Base-by-base conservation (phyloP, 2,888 invertebrate genomes). In the Apomyelois bistriatella region DNA sequence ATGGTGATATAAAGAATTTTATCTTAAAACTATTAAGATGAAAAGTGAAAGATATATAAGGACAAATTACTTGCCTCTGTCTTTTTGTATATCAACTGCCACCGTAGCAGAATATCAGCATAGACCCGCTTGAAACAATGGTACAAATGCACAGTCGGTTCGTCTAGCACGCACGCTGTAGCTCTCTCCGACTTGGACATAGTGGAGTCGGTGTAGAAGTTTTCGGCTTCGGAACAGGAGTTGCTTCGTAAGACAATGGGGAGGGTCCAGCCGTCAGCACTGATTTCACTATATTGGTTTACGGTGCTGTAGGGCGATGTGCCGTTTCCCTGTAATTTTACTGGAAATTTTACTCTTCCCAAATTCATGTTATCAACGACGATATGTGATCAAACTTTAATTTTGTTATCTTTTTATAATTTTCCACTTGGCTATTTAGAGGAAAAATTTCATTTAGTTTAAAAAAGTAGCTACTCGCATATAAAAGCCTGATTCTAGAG, bases 261-360 rank as follows among this genome's bases (percentile, higher is more conserved):
- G 58, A 95, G 91, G 55, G 93, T 94, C 93, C 95, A 95, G 3
- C 95, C 94, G 67, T 96, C 95, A 0, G 94, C 92, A 58, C 94
- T 93, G 16, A 95, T 94, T 72, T 98, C 96, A 56, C 87, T 91
- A 62, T 85, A 88, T 58, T 90, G 95, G 61, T 96, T 94, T 54
- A 97, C 95, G 5, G 98, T 98, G 76, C 95, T 96, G 83, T 98
- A 98, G 0, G 97, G 97, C 1, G 97, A 97, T n/a, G 94, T 94
- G 53, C 94, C 94, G 54, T 87, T 86, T 12, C 83, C 74, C 94
- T 94, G 52, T 0, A 66, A 65, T 30, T 6, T 9, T 4, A 9
- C 8, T 9, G 32, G 2, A 9, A 7, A 9, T 32, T 32, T 32
- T 6, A 32, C 22, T 3, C 22, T 22, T 5, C n/a, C n/a, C n/a